These are phyloP conservation scores for Drosophila busckii DNA, from an alignment of 1,140 invertebrate genomes.

Conservation along the genomic window DNA sequence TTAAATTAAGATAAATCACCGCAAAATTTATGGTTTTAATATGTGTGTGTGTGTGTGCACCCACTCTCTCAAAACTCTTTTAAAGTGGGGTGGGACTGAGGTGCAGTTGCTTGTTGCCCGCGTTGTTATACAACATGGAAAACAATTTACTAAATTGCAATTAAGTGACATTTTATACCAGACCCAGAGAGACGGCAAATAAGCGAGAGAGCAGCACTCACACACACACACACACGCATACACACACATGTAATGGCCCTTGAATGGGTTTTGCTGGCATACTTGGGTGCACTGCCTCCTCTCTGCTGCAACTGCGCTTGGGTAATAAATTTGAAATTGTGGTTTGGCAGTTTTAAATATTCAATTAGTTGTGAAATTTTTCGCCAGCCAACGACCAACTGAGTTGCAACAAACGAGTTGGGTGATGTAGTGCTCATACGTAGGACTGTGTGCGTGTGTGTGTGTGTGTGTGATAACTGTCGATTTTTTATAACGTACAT, in stretches of 20 bases:
- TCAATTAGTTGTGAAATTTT: conserved; percentile 77
- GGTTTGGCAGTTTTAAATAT: conserved; percentile 77
- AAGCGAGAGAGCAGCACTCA: neutral
- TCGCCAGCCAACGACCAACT: conserved; percentile 32
- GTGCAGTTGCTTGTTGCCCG: conserved; percentile 55
- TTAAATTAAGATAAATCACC: conserved; percentile 79
- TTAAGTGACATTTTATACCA: conserved; percentile 78
- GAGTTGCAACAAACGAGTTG: conserved; percentile 22
- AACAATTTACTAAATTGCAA: conserved; percentile 79
- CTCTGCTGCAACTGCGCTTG: conserved; percentile 22
- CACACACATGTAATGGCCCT: conserved; percentile 38
- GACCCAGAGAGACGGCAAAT: conserved; percentile 1
- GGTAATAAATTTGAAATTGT: conserved; percentile 78
- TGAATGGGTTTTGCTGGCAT: conserved; percentile 34
- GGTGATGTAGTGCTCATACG: neutral
- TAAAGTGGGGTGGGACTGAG: no score
- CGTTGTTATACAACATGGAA: conserved; percentile 76
- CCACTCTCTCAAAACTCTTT: neutral
- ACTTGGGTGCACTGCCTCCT: conserved; percentile 4
- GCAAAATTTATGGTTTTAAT: conserved; percentile 79
- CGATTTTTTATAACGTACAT: conserved; percentile 27
- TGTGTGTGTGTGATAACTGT: conserved; percentile 11
- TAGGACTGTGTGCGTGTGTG: neutral
- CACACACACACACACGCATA: neutral
- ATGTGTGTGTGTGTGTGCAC: conserved; percentile 18